Evolutionary conservation across 1,140 invertebrate species (phyloP).

Genomic region (Drosophila saltans): DNA sequence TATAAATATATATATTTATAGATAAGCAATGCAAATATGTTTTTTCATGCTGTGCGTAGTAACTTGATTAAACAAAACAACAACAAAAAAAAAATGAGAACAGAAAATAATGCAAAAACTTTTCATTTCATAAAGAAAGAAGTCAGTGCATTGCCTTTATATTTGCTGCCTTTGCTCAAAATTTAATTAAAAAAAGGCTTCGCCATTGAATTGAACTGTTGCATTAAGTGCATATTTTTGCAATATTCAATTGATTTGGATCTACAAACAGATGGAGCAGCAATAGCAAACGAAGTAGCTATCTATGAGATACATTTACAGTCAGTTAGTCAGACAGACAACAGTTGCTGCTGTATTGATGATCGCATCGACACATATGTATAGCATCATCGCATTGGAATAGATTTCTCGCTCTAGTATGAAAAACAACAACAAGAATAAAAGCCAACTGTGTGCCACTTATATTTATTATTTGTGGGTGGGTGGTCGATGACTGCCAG

Average conservation of each 20-base stretch:
- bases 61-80: constrained; percentile 20
- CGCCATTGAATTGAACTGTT: background rate
- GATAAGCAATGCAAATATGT: constrained; percentile 50
- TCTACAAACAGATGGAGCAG: constrained; percentile 29
- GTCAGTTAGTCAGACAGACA: constrained; percentile 30
- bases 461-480: constrained; percentile 44
- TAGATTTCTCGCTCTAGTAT: constrained; percentile 27
- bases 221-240: constrained; percentile 41
- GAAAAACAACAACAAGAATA: constrained; percentile 3
- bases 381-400: constrained; percentile 69
- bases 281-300: constrained; percentile 2
- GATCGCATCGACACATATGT: constrained; percentile 45
- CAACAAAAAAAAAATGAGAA: background rate
- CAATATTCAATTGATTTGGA: constrained; percentile 56
- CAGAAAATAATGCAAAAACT: constrained; percentile 7
- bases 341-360: constrained; percentile 41
- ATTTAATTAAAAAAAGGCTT: constrained; percentile 6
- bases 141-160: too few species aligned
- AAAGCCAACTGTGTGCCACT: constrained; percentile 26
- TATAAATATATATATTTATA: background rate
- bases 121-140: constrained; percentile 7
- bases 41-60: constrained; percentile 5
- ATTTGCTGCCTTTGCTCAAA: background rate
- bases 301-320: constrained; percentile 43
- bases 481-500: constrained; percentile 41